Base-by-base conservation (phyloP, 53 echinoderm and acorn worm species). In the Actinopyga echinites region DNA sequence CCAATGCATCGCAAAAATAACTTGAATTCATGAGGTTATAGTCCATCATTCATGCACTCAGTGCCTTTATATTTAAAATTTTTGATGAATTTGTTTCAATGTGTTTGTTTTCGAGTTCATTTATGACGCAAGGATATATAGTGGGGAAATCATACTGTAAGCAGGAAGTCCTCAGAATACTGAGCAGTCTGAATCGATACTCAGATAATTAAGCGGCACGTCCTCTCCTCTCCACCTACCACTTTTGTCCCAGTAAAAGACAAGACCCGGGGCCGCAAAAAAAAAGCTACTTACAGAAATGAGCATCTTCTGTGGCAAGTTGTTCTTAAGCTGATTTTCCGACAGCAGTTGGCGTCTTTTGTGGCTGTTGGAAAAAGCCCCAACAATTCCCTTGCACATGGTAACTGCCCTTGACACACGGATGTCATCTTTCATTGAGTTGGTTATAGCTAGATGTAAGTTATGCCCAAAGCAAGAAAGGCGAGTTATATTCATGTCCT, bases 381-480 rank as follows among this genome's bases (percentile, higher is more conserved):
- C 73, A 55, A 63, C 64, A 10, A 63, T 63, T 22, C 64, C 35
- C 10, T 24, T 19, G 64, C 82, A 82, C 8, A 82, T 42, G 30
- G n/a, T 28, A 4, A 82, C 21, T 38, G 25, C 82, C 33, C 79
- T 23, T 55, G 26, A 5, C 32, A 82, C 42, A n/a, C 64, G 61
- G 6, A 13, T 23, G 1, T 82, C 64, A 37, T 82, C 31, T 12
- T 81, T 64, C 29, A 82, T 82, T 33, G 82, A 42, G 8, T 60
- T 82, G 8, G 33, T 64, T 0, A 82, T 36, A 5, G 82, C 82
- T 25, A 82, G 32, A 82, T 82, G 61, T 25, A 64, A 36, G 61
- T 80, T 80, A 36, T 59, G 61, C 15, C 80, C 80, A 36, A 60
- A 80, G 40, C 80, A 80, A 38, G 64, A 61, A 11, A 64, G 63